phyloP scores from a whole-genome alignment of 2,113 vertebrate species.

The Platysternon megacephalum region DNA sequence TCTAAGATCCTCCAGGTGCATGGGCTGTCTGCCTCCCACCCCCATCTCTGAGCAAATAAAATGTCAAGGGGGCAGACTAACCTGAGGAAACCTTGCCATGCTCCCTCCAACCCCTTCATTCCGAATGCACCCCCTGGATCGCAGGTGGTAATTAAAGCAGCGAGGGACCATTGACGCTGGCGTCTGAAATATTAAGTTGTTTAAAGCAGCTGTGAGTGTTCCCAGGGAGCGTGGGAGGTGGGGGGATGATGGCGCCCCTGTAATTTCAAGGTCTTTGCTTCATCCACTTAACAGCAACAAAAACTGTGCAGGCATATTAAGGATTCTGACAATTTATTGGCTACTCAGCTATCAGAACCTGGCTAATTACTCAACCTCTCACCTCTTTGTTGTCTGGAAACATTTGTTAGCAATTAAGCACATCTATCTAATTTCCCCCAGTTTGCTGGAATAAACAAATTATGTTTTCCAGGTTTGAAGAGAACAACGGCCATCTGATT shows the following conservation, averaged over 20 bases:
- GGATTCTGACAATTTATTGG: not conserved
- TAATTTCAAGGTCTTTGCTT: not conserved
- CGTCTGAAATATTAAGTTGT: not conserved
- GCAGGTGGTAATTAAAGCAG: not conserved
- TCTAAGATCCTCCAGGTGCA: not conserved
- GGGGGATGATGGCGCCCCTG: not conserved
- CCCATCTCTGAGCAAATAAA: not conserved
- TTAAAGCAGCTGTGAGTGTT: not conserved
- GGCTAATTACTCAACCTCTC: not conserved
- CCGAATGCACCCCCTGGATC: not conserved
- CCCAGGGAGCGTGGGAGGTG: not conserved
- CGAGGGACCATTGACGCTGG: not conserved
- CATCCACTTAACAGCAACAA: not conserved
- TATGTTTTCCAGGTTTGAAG: not conserved
- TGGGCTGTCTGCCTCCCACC: not conserved
- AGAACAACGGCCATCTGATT: not conserved
- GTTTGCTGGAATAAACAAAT: not conserved
- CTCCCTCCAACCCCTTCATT: not conserved
- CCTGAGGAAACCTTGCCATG: not conserved
- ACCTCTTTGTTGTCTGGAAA: not conserved
- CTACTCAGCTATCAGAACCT: not conserved
- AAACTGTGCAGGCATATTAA: not conserved
- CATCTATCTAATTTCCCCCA: not conserved
- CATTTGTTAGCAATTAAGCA: constrained; percentile 10
- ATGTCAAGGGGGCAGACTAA: not conserved